These are phyloP conservation scores for Drosophila paracracens DNA, from an alignment of 2,888 invertebrate genomes.

Conservation along the genomic window DNA sequence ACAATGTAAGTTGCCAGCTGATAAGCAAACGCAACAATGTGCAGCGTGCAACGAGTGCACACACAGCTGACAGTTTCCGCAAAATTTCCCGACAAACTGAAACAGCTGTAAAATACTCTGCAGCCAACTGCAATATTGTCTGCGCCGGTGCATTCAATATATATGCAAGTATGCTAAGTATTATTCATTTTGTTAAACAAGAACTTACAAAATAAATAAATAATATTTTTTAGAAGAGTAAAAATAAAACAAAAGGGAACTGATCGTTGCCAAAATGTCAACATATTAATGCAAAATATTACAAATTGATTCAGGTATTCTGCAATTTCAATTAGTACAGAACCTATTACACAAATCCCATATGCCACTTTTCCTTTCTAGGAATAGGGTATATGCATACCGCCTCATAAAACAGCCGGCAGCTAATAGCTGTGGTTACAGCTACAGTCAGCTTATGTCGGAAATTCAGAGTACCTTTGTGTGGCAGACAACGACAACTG, in stretches of 20 bases:
- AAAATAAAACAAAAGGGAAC: background rate
- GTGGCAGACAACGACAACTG: constrained; percentile 20
- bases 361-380: background rate
- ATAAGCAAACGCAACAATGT: constrained; percentile 47
- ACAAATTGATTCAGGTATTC: background rate
- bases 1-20: constrained; percentile 41
- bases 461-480: constrained; percentile 47
- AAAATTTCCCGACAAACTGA: background rate
- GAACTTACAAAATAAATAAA: background rate
- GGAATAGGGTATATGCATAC: background rate
- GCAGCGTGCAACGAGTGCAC: constrained; percentile 39
- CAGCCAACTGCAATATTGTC: background rate
- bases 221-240: background rate
- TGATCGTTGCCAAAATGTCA: background rate
- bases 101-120: background rate
- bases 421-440: constrained; percentile 52
- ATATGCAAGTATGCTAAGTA: background rate
- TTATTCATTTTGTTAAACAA: background rate
- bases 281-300: too few relatives aligned
- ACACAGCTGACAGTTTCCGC: constrained; percentile 46
- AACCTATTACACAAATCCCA: background rate
- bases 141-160: background rate
- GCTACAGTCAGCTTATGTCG: constrained; percentile 56
- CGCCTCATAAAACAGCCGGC: constrained; percentile 44
- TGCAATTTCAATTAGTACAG: background rate